Base-by-base conservation (phyloP, 2,888 invertebrate species). In the Ophion slaviceki region DNA sequence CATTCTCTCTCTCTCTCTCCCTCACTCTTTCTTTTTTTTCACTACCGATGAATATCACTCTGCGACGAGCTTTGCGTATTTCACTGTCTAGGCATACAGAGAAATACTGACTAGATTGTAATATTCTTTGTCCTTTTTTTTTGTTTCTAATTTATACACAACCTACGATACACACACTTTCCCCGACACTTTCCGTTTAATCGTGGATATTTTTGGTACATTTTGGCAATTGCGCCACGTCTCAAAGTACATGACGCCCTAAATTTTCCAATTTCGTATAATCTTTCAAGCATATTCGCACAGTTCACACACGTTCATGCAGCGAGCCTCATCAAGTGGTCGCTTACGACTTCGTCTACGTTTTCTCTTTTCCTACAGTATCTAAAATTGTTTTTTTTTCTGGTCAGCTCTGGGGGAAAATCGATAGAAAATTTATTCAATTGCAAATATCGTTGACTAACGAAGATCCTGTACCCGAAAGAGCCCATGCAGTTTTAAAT, bases 401-500 rank as follows among this genome's bases (percentile, higher is more conserved):
- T 79, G 87, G 86, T 85, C 70, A 80, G 72, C 80, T 77, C 67
- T 86, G 79, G 82, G 84, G 84, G 76, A 84, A 84, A 84, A 85
- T 87, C 70, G 83, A 86, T 87, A 82, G 83, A 88, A 87, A 87
- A 87, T 87, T 75, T 88, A 84, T 86, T 78, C 62, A 67, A 67
- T 82, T 74, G 80, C 78, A 84, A 84, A 79, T 84, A 53, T 80
- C 66, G 77, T 82, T 64, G 75, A 81, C 66, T 84, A 84, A 78
- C 76, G 24, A 70, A 76, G 70, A 76, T 81, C 62, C 53, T 76
- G 70, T 53, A 81, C 24, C 45, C 47, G 61, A 75, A 40, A n/a
- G 81, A 83, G 74, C 57, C 76, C 72, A 70, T 62, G 57, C 6
- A 62, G 5, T 20, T 72, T 14, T 0, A 17, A 53, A 53, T 36